Conservation (phyloP, 2,113 vertebrate species). For the Tragulus kanchil region DNA sequence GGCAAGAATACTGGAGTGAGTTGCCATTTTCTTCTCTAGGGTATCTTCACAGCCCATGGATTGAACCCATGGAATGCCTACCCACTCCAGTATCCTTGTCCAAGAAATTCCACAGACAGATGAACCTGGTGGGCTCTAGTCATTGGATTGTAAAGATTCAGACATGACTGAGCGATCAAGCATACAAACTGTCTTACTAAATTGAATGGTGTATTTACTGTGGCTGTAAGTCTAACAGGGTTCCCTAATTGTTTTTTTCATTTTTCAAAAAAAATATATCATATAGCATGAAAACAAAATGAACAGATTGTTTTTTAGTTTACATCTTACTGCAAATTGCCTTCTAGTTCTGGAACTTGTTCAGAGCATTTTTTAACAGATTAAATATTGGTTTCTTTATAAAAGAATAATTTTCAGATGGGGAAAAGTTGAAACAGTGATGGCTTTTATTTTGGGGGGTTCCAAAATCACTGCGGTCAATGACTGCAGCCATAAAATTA, state of each 20-base stretch:
- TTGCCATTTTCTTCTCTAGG: neutral
- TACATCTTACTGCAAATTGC: conserved; percentile 4
- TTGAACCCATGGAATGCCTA: neutral
- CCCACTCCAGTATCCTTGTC: neutral
- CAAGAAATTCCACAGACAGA: neutral
- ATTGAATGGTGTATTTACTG: neutral
- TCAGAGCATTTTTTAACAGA: conserved; percentile 27
- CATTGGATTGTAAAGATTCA: neutral
- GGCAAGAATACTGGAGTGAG: neutral
- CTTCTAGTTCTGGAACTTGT: neutral
- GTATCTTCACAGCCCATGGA: neutral
- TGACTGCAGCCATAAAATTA: neutral
- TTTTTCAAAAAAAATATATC: neutral
- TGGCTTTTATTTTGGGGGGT: neutral
- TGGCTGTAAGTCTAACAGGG: neutral
- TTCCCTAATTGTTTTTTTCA: neutral
- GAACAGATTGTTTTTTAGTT: neutral
- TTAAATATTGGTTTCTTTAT: conserved; percentile 44
- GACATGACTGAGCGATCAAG: neutral
- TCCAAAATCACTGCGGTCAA: neutral
- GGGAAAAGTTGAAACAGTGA: neutral
- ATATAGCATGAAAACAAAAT: conserved; percentile 29
- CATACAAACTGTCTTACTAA: neutral
- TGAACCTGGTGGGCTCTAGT: neutral
- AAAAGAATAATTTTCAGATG: conserved; percentile 42